Base-by-base conservation (phyloP, 2,888 invertebrate genomes). In the Parnassius mnemosyne region DNA sequence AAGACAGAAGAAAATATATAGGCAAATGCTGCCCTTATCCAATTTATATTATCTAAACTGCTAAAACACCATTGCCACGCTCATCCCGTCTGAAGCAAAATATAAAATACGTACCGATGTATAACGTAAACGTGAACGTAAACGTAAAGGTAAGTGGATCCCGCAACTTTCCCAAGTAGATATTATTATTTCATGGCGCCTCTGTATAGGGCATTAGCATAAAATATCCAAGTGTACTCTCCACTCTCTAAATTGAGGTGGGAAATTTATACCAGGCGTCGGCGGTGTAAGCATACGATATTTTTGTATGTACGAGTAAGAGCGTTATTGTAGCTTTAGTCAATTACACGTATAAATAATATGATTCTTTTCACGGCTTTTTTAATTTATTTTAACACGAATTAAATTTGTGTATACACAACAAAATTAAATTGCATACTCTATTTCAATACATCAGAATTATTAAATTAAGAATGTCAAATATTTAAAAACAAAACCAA, bases 181-280 rank as follows among this genome's bases (percentile, higher is more conserved):
- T 72, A 72, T 73, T 73, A 75, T 72, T 72, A 72, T 73, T 68
- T 70, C 70, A 75, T 71, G 68, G 66, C 70, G 67, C 61, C 63
- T 64, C 62, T 60, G 65, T 66, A 65, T 68, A 57, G 60, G 59
- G 68, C 66, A 73, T 75, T 73, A 75, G 71, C 74, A 73, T 76
- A 74, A 76, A 71, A 71, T 73, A 71, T 66, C 66, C 68, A 61
- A 67, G 68, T 66, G 65, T 60, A 51, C 57, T 55, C 59, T 55
- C 65, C 69, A 72, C 74, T 71, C 70, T 68, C 65, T 70, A 69
- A 73, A 73, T 68, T 72, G 72, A 67, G 65, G 66, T 46, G 51
- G 66, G 54, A 65, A 68, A 66, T 66, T 65, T 67, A 66, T 67
- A 64, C 56, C 56, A 43, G 44, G 42, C 60, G 53, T 50, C 56